A percentile compares a stretch with the other conserved stretches of the same genome.
These are phyloP conservation scores for Lutraria rhynchaena DNA, from an alignment of 1,140 invertebrate genomes.

Conservation along the genomic window DNA sequence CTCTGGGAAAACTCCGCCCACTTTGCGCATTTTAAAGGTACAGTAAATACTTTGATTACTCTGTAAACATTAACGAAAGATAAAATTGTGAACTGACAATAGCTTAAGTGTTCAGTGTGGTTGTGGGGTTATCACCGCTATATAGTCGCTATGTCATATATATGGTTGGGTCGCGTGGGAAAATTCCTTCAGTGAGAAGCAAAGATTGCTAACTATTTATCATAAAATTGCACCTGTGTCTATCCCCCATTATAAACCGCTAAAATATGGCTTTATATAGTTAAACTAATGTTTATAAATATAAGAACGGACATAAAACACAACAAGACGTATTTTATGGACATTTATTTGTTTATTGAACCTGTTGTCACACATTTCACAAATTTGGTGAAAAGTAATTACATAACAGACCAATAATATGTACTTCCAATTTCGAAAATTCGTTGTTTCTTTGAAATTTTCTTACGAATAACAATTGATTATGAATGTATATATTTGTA, in stretches of 20 bases:
- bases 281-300: too few species aligned
- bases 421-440: too few species aligned
- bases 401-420: too few species aligned
- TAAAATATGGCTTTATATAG: conserved; percentile 19
- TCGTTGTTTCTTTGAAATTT: too few species aligned
- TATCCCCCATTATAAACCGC: conserved; percentile 34
- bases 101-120: conserved; percentile 34
- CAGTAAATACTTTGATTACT: conserved; percentile 54
- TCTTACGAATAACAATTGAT: too few species aligned
- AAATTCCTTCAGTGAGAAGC: conserved; percentile 60
- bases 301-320: neutral
- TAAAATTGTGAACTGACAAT: conserved; percentile 58
- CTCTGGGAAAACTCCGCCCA: conserved; percentile 60
- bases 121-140: conserved; percentile 34
- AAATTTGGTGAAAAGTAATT: too few species aligned
- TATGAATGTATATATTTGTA: too few species aligned
- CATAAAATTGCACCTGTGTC: conserved; percentile 50
- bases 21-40: conserved; percentile 54
- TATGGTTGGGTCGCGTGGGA: conserved; percentile 56
- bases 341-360: too few species aligned
- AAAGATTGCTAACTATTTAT: conserved; percentile 51
- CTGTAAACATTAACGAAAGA: conserved; percentile 57
- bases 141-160: conserved; percentile 48
- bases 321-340: too few species aligned
- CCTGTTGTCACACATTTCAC: too few species aligned